Base-by-base conservation (phyloP, 2,888 invertebrate species). In the Limnephilus lunatus region DNA sequence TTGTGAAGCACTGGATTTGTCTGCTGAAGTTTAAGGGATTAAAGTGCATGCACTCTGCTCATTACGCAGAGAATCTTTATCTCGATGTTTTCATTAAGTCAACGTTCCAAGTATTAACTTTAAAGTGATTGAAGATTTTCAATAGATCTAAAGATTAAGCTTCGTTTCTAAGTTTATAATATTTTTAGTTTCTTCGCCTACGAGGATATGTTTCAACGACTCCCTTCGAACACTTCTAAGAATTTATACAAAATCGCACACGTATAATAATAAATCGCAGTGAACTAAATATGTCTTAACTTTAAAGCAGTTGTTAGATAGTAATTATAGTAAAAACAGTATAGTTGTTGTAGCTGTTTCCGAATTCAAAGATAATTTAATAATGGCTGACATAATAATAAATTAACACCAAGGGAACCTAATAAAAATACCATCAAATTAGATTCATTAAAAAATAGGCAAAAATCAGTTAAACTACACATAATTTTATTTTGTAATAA, bases 21-120 rank as follows among this genome's bases (percentile, higher is more conserved):
- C 82, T 82, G 32, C 12, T 30, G 44, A 53, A 53, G 68, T 53
- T 48, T 48, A 87, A 87, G 19, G 90, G 48, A 83, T 83, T 35
- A 32, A 80, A 31, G 19, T 31, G 48, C 30, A 44, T 90, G 81
- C 90, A 81, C 83, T 83, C 48, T 81, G 82, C 82, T 81, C 81
- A 89, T 81, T 89, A 81, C 39, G 30, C 25, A 9, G 30, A 48
- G 30, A 19, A 82, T 83, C 81, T 83, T 90, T 9, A 83, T 83
- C 90, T 90, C 31, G 19, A 19, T 90, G 90, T 90, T 90, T 90
- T 90, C 90, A 90, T 90, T 90, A 83, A 83, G 82, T 82, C 32
- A 90, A 90, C 90, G 90, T 90, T 83, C n/a, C 83, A 82, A 83
- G 83, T 83, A 39, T 90, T 81, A 90, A 48, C 90, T 87, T 32